phyloP scores from a whole-genome alignment of 2,797 vertebrate genomes.

The Gila robusta region DNA sequence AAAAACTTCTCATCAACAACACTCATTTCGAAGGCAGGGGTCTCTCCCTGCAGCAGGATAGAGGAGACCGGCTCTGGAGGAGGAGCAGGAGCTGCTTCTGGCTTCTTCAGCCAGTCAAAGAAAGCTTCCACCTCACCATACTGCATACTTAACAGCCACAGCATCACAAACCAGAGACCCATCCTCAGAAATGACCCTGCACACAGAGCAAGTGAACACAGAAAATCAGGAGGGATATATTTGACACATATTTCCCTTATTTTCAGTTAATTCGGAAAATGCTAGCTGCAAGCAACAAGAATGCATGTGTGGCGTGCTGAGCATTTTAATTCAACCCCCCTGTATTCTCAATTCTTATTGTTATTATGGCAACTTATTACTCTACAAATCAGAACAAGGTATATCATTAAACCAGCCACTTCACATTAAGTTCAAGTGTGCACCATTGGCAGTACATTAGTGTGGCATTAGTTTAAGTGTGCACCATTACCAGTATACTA shows the following conservation, averaged over 20 bases:
- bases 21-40: constrained; percentile 75
- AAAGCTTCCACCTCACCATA: constrained; percentile 66
- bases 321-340: not conserved
- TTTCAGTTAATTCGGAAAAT: not conserved
- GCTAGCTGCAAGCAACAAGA: no score
- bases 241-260: not conserved
- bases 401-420: not conserved
- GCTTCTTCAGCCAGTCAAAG: constrained; percentile 79
- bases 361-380: not conserved
- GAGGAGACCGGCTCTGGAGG: constrained; percentile 28
- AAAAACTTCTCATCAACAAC: constrained; percentile 75
- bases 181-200: not conserved
- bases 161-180: constrained; percentile 53
- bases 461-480: not conserved
- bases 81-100: constrained; percentile 24
- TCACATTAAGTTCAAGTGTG: not conserved
- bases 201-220: not conserved
- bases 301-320: not conserved
- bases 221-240: no score
- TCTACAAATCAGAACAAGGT: no score
- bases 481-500: no score
- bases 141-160: constrained; percentile 61
- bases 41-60: constrained; percentile 49
- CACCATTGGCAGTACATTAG: not conserved
- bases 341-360: not conserved